Evolutionary conservation across 2,888 invertebrate species (phyloP).

Genomic region (Caenorhabditis sp.): DNA sequence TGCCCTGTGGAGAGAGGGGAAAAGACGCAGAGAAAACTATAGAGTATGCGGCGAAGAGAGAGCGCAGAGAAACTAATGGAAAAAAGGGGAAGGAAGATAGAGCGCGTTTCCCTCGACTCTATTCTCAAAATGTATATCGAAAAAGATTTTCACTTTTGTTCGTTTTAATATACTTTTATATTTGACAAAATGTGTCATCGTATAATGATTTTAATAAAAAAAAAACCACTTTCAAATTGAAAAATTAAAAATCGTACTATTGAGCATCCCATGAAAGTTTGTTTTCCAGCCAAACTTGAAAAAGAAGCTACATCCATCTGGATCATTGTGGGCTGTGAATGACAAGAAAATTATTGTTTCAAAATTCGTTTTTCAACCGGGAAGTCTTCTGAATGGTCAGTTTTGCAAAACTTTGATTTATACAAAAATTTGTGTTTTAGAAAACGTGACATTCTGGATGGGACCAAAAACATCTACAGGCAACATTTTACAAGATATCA

Average conservation of each 20-base stretch:
- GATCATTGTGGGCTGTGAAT: constrained; percentile 68
- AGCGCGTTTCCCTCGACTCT: too few relatives aligned
- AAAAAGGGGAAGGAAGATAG: too few relatives aligned
- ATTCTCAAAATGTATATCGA: too few relatives aligned
- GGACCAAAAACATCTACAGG: constrained; percentile 62
- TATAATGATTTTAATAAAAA: too few relatives aligned
- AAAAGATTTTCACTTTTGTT: too few relatives aligned
- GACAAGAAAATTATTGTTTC: constrained; percentile 64
- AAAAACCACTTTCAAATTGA: too few relatives aligned
- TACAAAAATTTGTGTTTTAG: constrained; percentile 40
- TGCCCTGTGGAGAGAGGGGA: background rate
- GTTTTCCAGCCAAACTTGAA: constrained; percentile 21
- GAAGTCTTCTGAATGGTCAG: constrained; percentile 49
- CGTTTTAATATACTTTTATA: too few relatives aligned
- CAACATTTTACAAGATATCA: constrained; percentile 56
- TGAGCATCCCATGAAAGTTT: background rate
- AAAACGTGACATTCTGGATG: constrained; percentile 70
- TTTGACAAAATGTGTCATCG: too few relatives aligned
- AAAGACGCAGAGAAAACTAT: too few relatives aligned
- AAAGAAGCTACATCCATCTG: constrained; percentile 50
- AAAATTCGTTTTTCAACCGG: constrained; percentile 67
- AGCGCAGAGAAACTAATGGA: too few relatives aligned
- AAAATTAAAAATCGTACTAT: too few relatives aligned
- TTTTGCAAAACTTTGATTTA: background rate
- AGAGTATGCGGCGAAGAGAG: too few relatives aligned